Base-by-base conservation (phyloP, 1,140 invertebrate genomes). In the Tetraneura akinire region DNA sequence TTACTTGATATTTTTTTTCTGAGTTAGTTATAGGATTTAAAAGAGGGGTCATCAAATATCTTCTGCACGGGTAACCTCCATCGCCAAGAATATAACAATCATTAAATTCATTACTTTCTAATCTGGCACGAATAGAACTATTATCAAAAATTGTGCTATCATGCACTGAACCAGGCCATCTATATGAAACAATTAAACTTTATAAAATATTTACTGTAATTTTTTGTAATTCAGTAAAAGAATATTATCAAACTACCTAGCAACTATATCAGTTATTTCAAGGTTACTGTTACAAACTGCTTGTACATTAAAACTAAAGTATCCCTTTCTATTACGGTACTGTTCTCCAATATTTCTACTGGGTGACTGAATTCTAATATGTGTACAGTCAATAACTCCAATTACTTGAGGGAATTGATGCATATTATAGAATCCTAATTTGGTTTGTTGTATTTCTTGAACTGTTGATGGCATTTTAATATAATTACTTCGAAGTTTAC, bases 291-390 rank as follows among this genome's bases (percentile, higher is more conserved):
- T 83, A 80, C 84, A 85, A 11, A 87, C 83, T 23, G 82, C 83
- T 84, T 88, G 86, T 0, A 87, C 84, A 84, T 88, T 87, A 11
- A 86, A 80, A 11, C 85, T 85, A 81, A 86, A 87, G 60, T 83
- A 86, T 0, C 83, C 83, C 82, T 88, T 86, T 47, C 84, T 70
- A 81, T 87, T 87, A 37, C 85, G 81, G 78, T 84, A 88, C 23
- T 84, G 83, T 83, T 87, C 85, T 16, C 83, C 83, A 80, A 84
- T 29, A 37, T 82, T 55, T 29, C 82, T 82, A 11, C 83, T 81
- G 47, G 84, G 84, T 11, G 85, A 82, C 82, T 83, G 82, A 26
- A 87, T 86, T 70, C 74, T 82, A 55, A 87, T 83, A 68, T 86
- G 85, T 18, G 85, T 86, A 21, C 86, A 85, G 82, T 87, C 86